Base-by-base conservation (phyloP, 2,797 vertebrate species). In the Diglossa cyanea region DNA sequence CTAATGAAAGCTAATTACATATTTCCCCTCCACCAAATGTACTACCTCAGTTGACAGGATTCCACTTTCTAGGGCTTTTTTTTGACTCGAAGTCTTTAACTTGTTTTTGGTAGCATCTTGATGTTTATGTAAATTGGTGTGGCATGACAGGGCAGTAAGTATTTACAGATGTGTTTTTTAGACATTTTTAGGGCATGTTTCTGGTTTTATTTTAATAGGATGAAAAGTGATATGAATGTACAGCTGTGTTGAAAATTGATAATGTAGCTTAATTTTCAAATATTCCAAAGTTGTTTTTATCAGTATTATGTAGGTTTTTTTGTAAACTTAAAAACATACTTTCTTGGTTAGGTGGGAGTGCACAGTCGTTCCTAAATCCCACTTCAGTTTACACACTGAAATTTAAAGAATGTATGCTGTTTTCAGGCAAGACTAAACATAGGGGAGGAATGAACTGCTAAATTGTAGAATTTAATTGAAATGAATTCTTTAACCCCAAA, bases 21-120 rank as follows among this genome's bases (percentile, higher is more conserved):
- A 25, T 68, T 77, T 57, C 17, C 90, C 51, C 58, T 93, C 57
- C 63, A 83, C 79, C 89, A 88, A 94, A 95, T 96, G 84, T 97
- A 97, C 98, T 98, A 98, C 98, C 98, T 98, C 98, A 98, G 96
- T 97, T 98, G 96, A 97, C 93, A 97, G 96, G 97, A 98, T 97
- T 97, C 95, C 91, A 97, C 81, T 95, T 94, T 96, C 85, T 96
- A 92, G 95, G 97, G 95, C 94, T 96, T 96, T 93, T 74, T 96
- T 97, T 94, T 88, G 73, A 94, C 91, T 96, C 86, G 7, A 93
- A 75, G 96, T 98, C 97, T 98, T 89, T 96, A 97, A 91, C 92
- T 91, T 97, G 95, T 79, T 94, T 97, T 95, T 51, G 54, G 95
- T 97, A 96, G 97, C 95, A 81, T 94, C 93, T 95, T 96, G 97